Conservation (phyloP, 2,113 vertebrate species). For the Apistogramma diplotaenia region DNA sequence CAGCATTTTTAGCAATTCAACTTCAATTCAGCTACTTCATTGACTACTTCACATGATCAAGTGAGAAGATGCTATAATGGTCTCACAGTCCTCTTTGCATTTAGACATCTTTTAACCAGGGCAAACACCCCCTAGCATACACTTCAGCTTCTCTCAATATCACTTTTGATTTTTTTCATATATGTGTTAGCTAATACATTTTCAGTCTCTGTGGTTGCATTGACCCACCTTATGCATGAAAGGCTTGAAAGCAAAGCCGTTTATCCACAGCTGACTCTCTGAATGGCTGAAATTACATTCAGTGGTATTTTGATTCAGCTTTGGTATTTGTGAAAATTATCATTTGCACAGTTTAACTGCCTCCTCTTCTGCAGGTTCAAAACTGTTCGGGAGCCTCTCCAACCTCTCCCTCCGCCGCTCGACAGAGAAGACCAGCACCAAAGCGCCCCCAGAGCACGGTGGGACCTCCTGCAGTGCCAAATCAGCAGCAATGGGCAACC, state of each 20-base stretch:
- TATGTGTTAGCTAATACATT: neutral
- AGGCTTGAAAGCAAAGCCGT: neutral
- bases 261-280: neutral
- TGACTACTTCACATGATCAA: too few species aligned
- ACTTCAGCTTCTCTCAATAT: neutral
- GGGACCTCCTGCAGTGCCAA: neutral
- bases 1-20: too few species aligned
- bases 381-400: conserved; percentile 83
- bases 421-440: conserved; percentile 38
- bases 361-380: conserved; percentile 64
- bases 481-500: neutral
- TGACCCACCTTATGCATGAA: neutral
- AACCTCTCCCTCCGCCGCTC: conserved; percentile 70
- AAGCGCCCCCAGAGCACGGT: neutral
- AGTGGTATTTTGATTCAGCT: neutral
- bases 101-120: neutral
- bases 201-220: neutral
- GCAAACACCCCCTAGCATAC: neutral
- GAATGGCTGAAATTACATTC: neutral
- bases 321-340: too few species aligned
- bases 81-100: neutral
- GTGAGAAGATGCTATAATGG: neutral
- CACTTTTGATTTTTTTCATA: neutral
- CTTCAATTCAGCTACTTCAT: too few species aligned
- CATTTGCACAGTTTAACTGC: neutral